Base-by-base conservation (phyloP, 2,797 vertebrate genomes). In the Parauchenoglanis ngamensis region DNA sequence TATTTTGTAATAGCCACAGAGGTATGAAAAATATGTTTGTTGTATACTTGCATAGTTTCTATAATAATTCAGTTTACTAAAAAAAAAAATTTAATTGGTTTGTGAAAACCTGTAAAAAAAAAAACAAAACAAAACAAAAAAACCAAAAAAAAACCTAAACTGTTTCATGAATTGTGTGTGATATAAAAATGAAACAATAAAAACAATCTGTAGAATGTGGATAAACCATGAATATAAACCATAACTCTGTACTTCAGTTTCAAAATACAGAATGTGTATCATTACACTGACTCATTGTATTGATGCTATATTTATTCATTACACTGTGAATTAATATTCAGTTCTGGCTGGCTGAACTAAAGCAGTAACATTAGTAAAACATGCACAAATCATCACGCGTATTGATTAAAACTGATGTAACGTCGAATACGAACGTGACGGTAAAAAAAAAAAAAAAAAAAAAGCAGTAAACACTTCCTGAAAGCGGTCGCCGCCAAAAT, bases 401-500 rank as follows among this genome's bases (percentile, higher is more conserved):
- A 54, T n/a, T 76, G 25, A 76, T 76, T 19, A 31, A 35, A 56
- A 17, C 0, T 8, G 15, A 2, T 19, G 28, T 35, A 21, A 23
- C 1, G 17, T 44, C 52, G 67, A 75, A 44, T 2, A 75, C 54
- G 40, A 46, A 44, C 2, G 11, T n/a, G n/a, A n/a, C n/a, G n/a
- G n/a, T n/a, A n/a, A n/a, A 15, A 13, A 31, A 31, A 49, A 28
- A 49, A 49, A 75, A 73, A 10, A 67, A 28, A 2, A 25, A 12
- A 25, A 35, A 2, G 3, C 25, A 11, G 67, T 56, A 44, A 59
- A 25, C 68, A 84, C 35, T 35, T 40, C 65, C 80, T 1, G 49
- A 68, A 88, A 40, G 28, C 2, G 7, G 83, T 80, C 87, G 65
- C 56, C 4, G 77, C 23, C n/a, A 40, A 3, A 78, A 35, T 88